Evolutionary conservation across 2,888 invertebrate species (phyloP).

Genomic region (Leptinotarsa juncta): DNA sequence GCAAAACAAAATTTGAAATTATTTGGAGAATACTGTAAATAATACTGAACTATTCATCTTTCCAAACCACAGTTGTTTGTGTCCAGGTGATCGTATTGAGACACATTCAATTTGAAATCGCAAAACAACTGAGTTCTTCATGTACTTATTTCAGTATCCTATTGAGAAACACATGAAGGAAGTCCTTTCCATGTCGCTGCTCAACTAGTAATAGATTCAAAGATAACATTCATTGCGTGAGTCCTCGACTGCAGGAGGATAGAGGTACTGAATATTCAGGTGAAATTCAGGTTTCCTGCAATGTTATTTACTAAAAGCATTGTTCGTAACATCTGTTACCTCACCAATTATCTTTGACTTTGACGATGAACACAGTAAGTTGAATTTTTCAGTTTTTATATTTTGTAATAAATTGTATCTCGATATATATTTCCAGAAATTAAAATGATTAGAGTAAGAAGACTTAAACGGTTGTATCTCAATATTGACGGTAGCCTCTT

Average conservation of each 20-base stretch:
- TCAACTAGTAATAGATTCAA: constrained; percentile 44
- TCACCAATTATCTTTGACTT: background rate
- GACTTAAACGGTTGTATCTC: no score
- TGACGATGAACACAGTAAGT: background rate
- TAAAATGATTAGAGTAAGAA: no score
- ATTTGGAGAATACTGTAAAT: no score
- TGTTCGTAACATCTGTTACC: constrained; percentile 8
- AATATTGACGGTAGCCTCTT: no score
- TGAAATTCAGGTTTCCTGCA: constrained; percentile 10
- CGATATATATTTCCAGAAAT: no score
- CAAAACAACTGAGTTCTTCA: background rate
- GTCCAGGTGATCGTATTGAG: no score
- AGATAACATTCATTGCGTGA: constrained; percentile 47
- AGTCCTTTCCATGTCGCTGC: constrained; percentile 48
- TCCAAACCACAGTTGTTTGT: no score
- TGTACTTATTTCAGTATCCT: background rate
- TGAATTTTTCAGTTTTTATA: no score
- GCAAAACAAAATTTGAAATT: no score
- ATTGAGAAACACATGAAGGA: constrained; percentile 16
- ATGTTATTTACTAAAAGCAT: constrained; percentile 1
- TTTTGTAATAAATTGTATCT: no score
- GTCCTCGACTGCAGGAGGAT: constrained; percentile 6
- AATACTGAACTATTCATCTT: no score
- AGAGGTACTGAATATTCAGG: constrained; percentile 14
- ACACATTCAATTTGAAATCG: background rate